Percentiles rank a stretch among this genome's conserved stretches.
phyloP scores from a whole-genome alignment of 2,113 vertebrate genomes.

The Propithecus coquereli region DNA sequence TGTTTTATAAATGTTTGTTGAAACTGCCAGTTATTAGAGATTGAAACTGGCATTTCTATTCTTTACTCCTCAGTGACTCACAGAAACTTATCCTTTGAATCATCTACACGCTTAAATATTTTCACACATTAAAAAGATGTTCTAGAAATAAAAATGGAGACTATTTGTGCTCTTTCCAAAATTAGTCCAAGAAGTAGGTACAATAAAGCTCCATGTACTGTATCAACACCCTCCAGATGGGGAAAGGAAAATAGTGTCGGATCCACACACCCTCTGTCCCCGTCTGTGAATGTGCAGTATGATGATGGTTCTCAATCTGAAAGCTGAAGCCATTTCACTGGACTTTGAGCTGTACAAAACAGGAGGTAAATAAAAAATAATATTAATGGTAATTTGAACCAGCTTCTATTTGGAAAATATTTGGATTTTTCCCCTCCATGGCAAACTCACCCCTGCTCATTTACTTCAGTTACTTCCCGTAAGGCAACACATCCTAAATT shows the following conservation, averaged over 20 bases:
- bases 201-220: neutral
- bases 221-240: neutral
- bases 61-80: conserved; percentile 68
- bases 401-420: neutral
- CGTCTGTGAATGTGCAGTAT: neutral
- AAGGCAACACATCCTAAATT: neutral
- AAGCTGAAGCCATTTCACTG: neutral
- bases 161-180: conserved; percentile 70
- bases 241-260: neutral
- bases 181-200: conserved; percentile 62
- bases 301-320: neutral
- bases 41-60: conserved; percentile 72
- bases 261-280: neutral
- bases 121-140: conserved; percentile 59
- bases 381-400: neutral
- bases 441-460: neutral
- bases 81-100: conserved; percentile 71
- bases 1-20: conserved; percentile 79
- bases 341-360: neutral
- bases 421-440: neutral
- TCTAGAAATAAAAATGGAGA: conserved; percentile 58
- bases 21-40: conserved; percentile 71
- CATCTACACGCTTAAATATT: conserved; percentile 63
- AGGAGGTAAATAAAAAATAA: neutral
- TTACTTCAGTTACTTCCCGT: neutral